A percentile compares a stretch with the other conserved stretches of the same genome.
Conservation (phyloP, 2,797 vertebrate species). For the Malurus splendens region DNA sequence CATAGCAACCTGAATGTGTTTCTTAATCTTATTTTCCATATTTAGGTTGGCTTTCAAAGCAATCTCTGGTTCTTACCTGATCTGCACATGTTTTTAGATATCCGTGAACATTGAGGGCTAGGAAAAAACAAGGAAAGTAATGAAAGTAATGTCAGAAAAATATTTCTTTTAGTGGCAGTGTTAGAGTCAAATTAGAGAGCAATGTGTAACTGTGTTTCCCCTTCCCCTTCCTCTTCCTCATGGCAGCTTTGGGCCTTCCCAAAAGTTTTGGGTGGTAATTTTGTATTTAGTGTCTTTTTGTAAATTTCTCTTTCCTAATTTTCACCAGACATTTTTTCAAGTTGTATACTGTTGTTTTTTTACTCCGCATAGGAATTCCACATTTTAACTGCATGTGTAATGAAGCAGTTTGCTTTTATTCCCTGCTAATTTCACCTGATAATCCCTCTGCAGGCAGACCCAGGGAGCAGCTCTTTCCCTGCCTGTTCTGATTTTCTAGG, state of each 20-base stretch:
- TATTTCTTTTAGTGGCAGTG: not conserved
- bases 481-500: not conserved
- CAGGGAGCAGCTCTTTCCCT: not conserved
- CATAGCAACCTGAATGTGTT: accelerated
- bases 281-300: not conserved
- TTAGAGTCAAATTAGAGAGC: not conserved
- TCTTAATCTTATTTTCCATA: not conserved
- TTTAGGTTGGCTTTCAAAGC: not conserved
- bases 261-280: not conserved
- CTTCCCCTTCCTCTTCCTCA: not conserved
- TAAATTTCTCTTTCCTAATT: not conserved
- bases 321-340: not conserved
- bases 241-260: not conserved
- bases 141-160: not conserved
- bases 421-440: not conserved
- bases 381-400: not conserved
- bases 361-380: not conserved
- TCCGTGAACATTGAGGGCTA: not conserved
- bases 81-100: not conserved
- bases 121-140: conserved; percentile 2
- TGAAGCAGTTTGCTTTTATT: not conserved
- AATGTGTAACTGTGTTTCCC: not conserved
- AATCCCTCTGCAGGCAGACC: not conserved
- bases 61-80: conserved; percentile 57
- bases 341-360: not conserved